Evolutionary conservation across 2,888 invertebrate species (phyloP).

Genomic region (Danaus chrysippus): DNA sequence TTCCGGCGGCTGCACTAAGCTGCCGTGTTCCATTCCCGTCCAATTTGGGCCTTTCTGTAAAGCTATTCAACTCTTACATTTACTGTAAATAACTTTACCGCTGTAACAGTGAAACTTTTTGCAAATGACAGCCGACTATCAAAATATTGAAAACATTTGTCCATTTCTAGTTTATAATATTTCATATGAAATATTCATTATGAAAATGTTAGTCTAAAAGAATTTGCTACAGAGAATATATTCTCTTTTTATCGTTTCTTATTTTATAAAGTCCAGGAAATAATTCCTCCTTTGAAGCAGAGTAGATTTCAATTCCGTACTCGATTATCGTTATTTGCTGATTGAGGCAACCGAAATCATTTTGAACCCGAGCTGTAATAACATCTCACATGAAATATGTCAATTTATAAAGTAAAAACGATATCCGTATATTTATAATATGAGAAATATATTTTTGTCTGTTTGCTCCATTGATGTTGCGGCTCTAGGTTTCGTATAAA

Average conservation of each 20-base stretch:
- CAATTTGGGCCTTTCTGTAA: slow-evolving; percentile 70
- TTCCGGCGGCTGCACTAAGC: slow-evolving; percentile 77
- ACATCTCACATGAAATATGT: neutral
- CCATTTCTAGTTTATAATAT: neutral
- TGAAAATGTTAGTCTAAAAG: neutral
- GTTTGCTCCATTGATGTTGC: neutral
- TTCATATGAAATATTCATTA: neutral
- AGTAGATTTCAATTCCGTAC: slow-evolving; percentile 2
- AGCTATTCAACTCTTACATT: slow-evolving; percentile 54
- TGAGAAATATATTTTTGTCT: neutral
- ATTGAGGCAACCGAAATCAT: slow-evolving; percentile 2
- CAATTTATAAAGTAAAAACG: neutral
- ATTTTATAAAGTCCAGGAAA: slow-evolving; percentile 3
- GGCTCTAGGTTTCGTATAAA: neutral
- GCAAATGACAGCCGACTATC: slow-evolving; percentile 23
- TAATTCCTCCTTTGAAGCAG: neutral
- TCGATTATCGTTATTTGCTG: slow-evolving; percentile 4
- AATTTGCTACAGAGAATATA: neutral
- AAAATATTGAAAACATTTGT: slow-evolving; percentile 5
- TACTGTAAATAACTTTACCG: slow-evolving; percentile 45
- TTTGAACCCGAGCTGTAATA: slow-evolving; percentile 5
- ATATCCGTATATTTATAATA: neutral
- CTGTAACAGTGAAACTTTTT: slow-evolving; percentile 35
- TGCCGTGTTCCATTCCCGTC: slow-evolving; percentile 68
- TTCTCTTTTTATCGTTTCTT: neutral